Evolutionary conservation across 2,888 invertebrate genomes (phyloP).

Genomic region (Ernsta delagoae): DNA sequence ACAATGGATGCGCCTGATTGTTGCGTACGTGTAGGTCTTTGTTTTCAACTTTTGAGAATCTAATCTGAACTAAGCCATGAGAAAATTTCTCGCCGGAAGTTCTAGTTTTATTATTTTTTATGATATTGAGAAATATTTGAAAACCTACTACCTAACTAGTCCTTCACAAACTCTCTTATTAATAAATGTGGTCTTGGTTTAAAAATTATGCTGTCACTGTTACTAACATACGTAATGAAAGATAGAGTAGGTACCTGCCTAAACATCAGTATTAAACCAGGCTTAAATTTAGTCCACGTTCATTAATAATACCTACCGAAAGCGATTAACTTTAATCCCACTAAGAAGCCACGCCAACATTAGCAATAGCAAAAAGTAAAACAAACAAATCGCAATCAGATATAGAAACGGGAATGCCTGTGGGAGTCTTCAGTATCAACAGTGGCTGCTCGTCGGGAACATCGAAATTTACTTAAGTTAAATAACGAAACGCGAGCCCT

Average conservation of each 20-base stretch:
- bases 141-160: no score
- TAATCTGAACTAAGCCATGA: background rate
- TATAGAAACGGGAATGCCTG: slow-evolving; percentile 42
- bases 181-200: no score
- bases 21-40: slow-evolving; percentile 61
- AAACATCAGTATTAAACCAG: no score
- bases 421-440: slow-evolving; percentile 54
- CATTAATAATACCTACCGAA: background rate
- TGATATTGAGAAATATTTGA: no score
- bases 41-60: slow-evolving; percentile 47
- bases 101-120: background rate
- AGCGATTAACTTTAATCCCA: slow-evolving; percentile 18
- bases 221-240: background rate
- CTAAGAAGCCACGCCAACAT: slow-evolving; percentile 25
- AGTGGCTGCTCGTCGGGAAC: slow-evolving; percentile 70
- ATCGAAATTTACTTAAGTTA: slow-evolving; percentile 85
- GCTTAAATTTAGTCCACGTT: no score
- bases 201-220: background rate
- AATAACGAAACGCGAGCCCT: slow-evolving; percentile 81
- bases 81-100: slow-evolving; percentile 14
- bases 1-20: slow-evolving; percentile 62
- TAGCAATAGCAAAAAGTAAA: slow-evolving; percentile 35
- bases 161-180: no score
- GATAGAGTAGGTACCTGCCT: no score
- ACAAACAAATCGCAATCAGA: slow-evolving; percentile 38